Evolutionary conservation across 2,888 invertebrate species (phyloP).

Genomic region (Scrobipalpa atriplicella): DNA sequence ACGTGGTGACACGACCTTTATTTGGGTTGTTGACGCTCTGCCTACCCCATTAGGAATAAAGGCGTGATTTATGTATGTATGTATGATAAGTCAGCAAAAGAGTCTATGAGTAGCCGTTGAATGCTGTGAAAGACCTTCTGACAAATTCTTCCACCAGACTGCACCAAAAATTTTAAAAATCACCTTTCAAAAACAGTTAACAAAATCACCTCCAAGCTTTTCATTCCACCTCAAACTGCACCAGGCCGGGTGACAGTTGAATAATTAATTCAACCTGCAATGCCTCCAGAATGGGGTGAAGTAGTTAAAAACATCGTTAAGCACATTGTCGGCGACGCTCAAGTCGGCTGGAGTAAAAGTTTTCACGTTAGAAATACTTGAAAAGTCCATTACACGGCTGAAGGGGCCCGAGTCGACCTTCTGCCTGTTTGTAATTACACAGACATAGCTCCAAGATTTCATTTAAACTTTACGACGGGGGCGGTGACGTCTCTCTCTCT

Average conservation of each 20-base stretch:
- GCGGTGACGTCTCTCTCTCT: constrained; percentile 63
- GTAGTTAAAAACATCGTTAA: constrained; percentile 79
- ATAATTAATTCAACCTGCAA: constrained; percentile 71
- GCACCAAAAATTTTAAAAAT: background rate
- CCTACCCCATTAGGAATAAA: too few species aligned
- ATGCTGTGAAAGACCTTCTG: background rate
- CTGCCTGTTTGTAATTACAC: constrained; percentile 76
- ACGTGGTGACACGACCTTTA: too few species aligned
- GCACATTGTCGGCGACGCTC: constrained; percentile 76
- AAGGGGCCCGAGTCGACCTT: constrained; percentile 66
- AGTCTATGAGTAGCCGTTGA: too few species aligned
- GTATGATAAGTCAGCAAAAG: too few species aligned
- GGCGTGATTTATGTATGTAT: too few species aligned
- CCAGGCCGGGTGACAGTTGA: constrained; percentile 43
- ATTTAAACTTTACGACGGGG: constrained; percentile 75
- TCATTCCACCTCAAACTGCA: constrained; percentile 22
- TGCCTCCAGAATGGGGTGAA: constrained; percentile 63
- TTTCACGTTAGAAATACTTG: constrained; percentile 80
- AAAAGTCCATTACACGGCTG: constrained; percentile 80
- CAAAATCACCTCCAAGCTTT: background rate
- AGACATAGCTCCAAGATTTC: constrained; percentile 74
- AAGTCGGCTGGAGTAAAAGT: constrained; percentile 72
- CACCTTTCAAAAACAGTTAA: background rate
- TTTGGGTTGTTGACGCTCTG: too few species aligned
- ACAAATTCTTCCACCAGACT: background rate